Conservation (phyloP, 2,888 invertebrate genomes). For the Hyalella azteca region DNA sequence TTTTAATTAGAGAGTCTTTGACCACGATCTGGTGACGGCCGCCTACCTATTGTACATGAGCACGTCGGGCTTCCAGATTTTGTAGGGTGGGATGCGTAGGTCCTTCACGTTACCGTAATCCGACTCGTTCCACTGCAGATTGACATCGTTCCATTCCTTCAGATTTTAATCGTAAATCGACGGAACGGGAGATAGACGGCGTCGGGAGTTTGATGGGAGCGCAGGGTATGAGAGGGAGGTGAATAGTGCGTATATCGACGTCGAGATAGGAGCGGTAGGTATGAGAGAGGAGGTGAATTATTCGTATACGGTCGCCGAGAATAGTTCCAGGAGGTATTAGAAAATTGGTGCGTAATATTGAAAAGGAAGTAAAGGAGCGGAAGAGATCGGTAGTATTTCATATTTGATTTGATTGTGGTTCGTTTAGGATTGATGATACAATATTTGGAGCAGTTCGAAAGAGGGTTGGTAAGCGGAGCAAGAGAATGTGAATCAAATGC, state of each 20-base stretch:
- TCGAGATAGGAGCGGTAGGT: neutral
- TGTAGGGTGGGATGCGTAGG: slow-evolving; percentile 91
- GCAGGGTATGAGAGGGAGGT: neutral
- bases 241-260: neutral
- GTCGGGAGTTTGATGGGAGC: neutral
- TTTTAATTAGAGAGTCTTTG: slow-evolving; percentile 10
- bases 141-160: slow-evolving; percentile 98
- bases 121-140: slow-evolving; percentile 93
- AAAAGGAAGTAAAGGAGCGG: too few species aligned
- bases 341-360: too few species aligned
- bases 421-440: too few species aligned
- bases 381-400: too few species aligned
- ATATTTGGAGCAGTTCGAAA: too few species aligned
- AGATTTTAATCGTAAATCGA: slow-evolving; percentile 63
- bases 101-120: slow-evolving; percentile 94
- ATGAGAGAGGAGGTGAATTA: neutral
- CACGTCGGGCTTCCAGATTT: slow-evolving; percentile 98
- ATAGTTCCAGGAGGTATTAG: too few species aligned
- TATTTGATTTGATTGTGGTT: too few species aligned
- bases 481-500: too few species aligned
- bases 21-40: neutral
- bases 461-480: too few species aligned
- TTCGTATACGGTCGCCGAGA: too few species aligned
- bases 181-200: slow-evolving; percentile 2
- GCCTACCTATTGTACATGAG: slow-evolving; percentile 98